Conservation (phyloP, 2,797 vertebrate species). For the Stomatorhinus walkeri region DNA sequence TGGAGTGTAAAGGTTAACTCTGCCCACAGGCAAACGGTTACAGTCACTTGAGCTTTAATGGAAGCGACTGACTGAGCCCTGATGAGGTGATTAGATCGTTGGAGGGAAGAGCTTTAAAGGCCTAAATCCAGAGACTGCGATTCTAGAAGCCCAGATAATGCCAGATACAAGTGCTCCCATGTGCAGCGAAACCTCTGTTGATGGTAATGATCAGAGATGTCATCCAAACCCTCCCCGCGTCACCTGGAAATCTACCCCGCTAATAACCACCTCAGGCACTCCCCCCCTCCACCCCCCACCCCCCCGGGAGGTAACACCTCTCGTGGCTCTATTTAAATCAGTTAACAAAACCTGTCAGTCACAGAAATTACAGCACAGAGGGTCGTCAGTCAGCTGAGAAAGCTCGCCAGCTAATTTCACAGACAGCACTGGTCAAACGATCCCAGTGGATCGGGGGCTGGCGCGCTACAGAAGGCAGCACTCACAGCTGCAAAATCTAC, state of each 20-base stretch:
- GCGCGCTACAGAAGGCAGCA: neutral
- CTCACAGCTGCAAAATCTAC: neutral
- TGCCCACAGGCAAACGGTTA: constrained; percentile 16
- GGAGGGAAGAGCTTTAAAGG: constrained; percentile 10
- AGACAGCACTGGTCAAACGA: neutral
- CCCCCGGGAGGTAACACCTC: neutral
- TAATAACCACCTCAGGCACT: neutral
- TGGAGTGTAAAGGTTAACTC: constrained; percentile 7
- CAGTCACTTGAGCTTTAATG: constrained; percentile 16
- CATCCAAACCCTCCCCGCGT: neutral
- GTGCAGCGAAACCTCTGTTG: neutral
- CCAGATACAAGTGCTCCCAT: neutral
- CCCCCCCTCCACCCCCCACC: neutral
- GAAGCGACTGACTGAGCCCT: neutral
- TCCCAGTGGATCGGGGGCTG: neutral
- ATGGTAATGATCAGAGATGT: neutral
- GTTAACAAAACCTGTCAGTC: neutral
- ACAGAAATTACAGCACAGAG: neutral
- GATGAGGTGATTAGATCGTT: constrained; percentile 18
- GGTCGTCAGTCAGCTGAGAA: neutral
- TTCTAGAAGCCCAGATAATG: neutral
- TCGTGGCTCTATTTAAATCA: constrained; percentile 14
- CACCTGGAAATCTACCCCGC: neutral
- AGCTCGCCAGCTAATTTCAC: neutral
- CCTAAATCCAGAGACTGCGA: neutral